Evolutionary conservation across 2,888 invertebrate species (phyloP).

Genomic region (Dynastes maya): DNA sequence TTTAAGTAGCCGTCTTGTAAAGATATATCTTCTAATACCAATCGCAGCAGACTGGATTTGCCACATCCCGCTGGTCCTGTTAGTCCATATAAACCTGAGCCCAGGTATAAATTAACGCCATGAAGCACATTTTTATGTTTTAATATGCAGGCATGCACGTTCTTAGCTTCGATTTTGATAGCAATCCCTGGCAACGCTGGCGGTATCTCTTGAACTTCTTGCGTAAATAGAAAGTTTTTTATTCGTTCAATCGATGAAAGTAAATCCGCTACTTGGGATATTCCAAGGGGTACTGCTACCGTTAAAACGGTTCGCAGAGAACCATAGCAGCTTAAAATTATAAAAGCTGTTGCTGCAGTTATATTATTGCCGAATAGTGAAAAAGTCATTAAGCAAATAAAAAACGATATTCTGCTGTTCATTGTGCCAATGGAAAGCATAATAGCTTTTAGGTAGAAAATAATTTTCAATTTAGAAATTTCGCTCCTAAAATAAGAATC

Average conservation of each 20-base stretch:
- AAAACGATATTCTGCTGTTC: constrained; percentile 65
- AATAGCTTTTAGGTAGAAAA: constrained; percentile 63
- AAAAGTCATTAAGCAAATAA: constrained; percentile 62
- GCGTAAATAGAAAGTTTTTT: constrained; percentile 72
- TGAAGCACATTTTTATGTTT: constrained; percentile 64
- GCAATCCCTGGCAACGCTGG: constrained; percentile 32
- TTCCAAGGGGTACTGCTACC: constrained; percentile 89
- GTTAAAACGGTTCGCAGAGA: constrained; percentile 89
- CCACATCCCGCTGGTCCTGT: constrained; percentile 78
- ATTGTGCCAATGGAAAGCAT: constrained; percentile 62
- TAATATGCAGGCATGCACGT: constrained; percentile 54
- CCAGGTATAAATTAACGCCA: constrained; percentile 67
- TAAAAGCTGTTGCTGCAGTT: constrained; percentile 88
- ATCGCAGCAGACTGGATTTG: constrained; percentile 73
- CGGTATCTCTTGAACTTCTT: constrained; percentile 63
- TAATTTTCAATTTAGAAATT: constrained; percentile 73
- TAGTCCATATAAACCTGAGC: constrained; percentile 70
- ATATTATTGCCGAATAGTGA: constrained; percentile 76
- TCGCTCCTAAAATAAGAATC: constrained; percentile 74
- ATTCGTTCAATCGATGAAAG: constrained; percentile 82
- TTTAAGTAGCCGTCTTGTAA: constrained; percentile 76
- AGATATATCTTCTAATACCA: constrained; percentile 80
- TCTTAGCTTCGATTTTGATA: constrained; percentile 49
- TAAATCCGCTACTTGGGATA: constrained; percentile 86
- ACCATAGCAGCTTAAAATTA: constrained; percentile 92